Base-by-base conservation (phyloP, 2,888 invertebrate genomes). In the Plagodis pulveraria region DNA sequence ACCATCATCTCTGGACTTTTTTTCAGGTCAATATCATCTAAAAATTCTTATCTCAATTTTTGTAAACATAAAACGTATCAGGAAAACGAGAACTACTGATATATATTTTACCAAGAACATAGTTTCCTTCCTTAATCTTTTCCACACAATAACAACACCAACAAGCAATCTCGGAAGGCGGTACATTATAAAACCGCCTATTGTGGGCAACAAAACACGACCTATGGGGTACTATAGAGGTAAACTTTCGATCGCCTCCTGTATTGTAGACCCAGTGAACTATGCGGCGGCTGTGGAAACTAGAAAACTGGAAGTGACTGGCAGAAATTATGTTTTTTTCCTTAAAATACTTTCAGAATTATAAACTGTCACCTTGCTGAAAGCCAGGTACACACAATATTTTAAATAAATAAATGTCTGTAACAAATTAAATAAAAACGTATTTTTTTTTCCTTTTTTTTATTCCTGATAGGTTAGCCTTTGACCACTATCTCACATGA, bases 231-330 rank as follows among this genome's bases (percentile, higher is more conserved):
- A 38, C 11, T 7, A 34, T 11, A 42, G 42, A 8, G 34, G 65
- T 53, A 60, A 58, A 56, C 60, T 66, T 60, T 60, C 64, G 51
- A 63, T 54, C 59, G 58, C 11, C 50, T 44, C 41, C 55, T 49
- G 55, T 57, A 55, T 65, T 63, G 51, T 62, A 44, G 51, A 51
- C 58, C 49, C 67, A 63, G 62, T 67, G 67, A 65, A 54, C 62
- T 52, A 43, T 40, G 40, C 38, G 42, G 22, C 46, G 5, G 6
- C 5, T n/a, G 38, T 11, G 5, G 11, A 9, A 9, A 0, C 32
- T 32, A 9, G 33, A 32, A 32, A n/a, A 0, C 45, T 45, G 38
- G 52, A 52, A 38, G n/a, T 45, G 45, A 9, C 44, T 22, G 36
- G 22, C 4, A 22, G 22, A 22, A 2, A 22, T 22, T 22, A 22